These are phyloP conservation scores for Gymnorhina tibicen DNA, from an alignment of 2,113 vertebrate species.

Conservation along the genomic window DNA sequence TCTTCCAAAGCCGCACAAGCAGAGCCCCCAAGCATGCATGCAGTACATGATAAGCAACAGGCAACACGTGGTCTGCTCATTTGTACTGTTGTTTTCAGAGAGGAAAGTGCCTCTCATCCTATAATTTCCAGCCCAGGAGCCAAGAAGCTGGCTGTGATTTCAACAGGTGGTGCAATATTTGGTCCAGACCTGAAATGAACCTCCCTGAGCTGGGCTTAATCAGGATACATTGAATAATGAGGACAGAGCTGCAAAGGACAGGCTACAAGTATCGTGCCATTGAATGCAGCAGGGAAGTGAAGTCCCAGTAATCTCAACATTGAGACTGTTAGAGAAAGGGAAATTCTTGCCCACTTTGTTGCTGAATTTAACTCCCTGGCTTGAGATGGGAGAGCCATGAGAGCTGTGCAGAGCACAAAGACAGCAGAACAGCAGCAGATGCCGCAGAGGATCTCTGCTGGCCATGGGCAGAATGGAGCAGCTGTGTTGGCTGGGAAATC, in stretches of 20 bases:
- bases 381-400: fast-evolving
- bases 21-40: not conserved
- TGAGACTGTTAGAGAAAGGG: not conserved
- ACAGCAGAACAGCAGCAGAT: fast-evolving
- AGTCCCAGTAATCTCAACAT: not conserved
- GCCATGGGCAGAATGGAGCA: fast-evolving
- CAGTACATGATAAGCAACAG: fast-evolving
- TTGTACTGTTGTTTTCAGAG: not conserved
- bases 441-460: fast-evolving
- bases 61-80: fast-evolving
- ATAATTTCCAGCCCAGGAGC: not conserved
- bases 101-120: not conserved
- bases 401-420: not conserved
- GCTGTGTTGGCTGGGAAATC: not conserved
- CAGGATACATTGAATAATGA: fast-evolving
- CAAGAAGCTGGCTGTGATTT: not conserved
- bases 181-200: not conserved
- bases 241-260: not conserved
- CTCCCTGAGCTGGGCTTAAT: not conserved
- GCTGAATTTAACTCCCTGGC: not conserved
- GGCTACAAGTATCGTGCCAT: fast-evolving
- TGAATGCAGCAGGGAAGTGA: not conserved
- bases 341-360: not conserved
- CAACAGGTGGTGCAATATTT: not conserved
- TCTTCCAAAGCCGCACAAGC: not conserved